Percentiles rank a stretch among this genome's conserved stretches.
Conservation (phyloP, 2,797 vertebrate species). For the Loris lydekkerianus region DNA sequence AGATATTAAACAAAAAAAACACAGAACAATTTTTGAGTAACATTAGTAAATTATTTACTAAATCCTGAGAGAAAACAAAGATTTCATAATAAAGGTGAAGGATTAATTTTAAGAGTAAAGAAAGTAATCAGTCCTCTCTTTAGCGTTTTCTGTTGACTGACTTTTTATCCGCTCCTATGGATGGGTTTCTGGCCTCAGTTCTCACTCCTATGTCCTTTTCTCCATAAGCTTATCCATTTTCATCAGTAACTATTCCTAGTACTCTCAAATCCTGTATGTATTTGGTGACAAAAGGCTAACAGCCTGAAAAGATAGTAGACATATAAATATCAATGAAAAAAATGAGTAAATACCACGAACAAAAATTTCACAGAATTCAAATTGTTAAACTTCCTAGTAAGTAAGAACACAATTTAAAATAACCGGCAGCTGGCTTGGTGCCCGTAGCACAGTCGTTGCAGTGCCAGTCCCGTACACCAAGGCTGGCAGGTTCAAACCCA, state of each 20-base stretch:
- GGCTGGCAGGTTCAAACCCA: too few species aligned
- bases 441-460: too few species aligned
- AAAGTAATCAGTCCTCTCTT: neutral
- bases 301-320: slow-evolving; percentile 30
- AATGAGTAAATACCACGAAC: slow-evolving; percentile 7
- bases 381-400: slow-evolving; percentile 41
- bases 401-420: slow-evolving; percentile 56
- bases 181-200: neutral
- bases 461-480: too few species aligned
- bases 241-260: neutral
- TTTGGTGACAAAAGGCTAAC: too few species aligned
- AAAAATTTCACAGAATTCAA: neutral
- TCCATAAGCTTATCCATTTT: neutral
- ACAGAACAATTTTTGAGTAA: slow-evolving; percentile 1
- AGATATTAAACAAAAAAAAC: neutral
- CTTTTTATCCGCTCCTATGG: neutral
- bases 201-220: neutral
- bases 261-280: neutral
- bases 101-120: neutral
- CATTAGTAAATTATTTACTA: slow-evolving; percentile 11
- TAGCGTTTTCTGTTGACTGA: neutral
- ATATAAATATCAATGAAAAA: slow-evolving; percentile 15
- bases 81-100: slow-evolving; percentile 3
- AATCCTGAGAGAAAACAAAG: neutral
- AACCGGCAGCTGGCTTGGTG: neutral